phyloP scores from a whole-genome alignment of 2,797 vertebrate species.

The Sebastes cheni region DNA sequence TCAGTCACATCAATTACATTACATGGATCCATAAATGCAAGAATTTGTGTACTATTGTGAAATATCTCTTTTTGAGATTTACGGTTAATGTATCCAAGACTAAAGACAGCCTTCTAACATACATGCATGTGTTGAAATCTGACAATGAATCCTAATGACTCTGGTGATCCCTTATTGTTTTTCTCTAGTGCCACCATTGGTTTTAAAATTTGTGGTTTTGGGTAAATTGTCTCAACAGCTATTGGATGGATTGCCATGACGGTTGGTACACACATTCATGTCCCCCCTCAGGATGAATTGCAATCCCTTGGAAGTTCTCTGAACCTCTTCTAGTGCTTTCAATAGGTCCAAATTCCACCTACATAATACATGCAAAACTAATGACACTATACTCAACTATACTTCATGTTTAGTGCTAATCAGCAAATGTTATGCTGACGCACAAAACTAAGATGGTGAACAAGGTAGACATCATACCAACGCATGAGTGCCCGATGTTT shows the following conservation, averaged over 20 bases:
- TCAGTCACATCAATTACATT: not conserved
- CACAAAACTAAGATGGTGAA: not conserved
- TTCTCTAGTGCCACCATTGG: not conserved
- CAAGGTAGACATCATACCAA: not conserved
- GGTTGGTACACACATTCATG: not conserved
- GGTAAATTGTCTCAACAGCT: not conserved
- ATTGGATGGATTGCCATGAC: not conserved
- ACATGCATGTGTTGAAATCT: not conserved
- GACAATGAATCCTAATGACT: not conserved
- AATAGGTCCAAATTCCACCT: not conserved
- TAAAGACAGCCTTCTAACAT: not conserved
- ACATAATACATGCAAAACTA: not conserved
- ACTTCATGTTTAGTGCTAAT: not conserved
- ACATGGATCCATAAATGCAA: not conserved
- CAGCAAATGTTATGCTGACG: not conserved
- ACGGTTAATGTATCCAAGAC: not conserved
- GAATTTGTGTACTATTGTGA: not conserved
- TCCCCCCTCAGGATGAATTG: not conserved
- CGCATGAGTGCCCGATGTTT: not conserved
- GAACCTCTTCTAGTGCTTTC: not conserved
- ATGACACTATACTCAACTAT: not conserved
- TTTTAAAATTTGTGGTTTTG: not conserved
- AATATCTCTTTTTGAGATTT: not conserved
- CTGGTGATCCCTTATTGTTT: accelerated
- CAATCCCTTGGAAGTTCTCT: not conserved